Evolutionary conservation across 2,113 vertebrate species (phyloP), one percentile per base, ranked within the genome.

Genomic region (Atlantisia rogersi): DNA sequence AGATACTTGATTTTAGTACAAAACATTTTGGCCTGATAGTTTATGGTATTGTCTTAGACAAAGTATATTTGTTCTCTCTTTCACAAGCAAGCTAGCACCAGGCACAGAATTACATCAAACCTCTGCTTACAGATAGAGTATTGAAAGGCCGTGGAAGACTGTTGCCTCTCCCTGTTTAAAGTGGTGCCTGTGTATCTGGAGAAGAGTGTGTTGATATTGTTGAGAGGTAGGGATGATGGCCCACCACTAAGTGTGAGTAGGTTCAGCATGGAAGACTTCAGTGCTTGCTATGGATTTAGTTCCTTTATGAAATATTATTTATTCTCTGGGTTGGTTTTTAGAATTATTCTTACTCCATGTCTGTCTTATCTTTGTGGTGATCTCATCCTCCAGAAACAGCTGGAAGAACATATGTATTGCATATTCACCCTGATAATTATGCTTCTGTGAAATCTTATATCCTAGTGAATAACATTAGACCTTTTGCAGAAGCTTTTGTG

Each of bases 31-130:
- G 21, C 42, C 26, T 73, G 6, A 25, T 60, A 18, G 53, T 69
- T 83, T 40, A 28, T 73, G 46, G 3, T 62, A 18, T 58, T 65
- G 8, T 80, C 64, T 69, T 92, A 84, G 56, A 26, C 15, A 56
- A 82, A 53, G 15, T 80, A 10, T 24, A 79, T 31, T 4, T 22
- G 26, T 76, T 81, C 15, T 50, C 12, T 82, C 25, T 69, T 84
- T 11, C 15, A 19, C 25, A 56, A 86, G 40, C 0, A 0, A 46
- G 2, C 37, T 84, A 46, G 20, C 22, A 80, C 7, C 26, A 82
- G 55, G 56, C 25, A 42, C 21, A 78, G 22, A 39, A 69, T 87
- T 93, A 94, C 37, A 28, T 58, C 58, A 92, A 48, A 37, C 7
- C 13, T 74, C 79, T 73, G 21, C 50, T 82, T 88, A 79, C 50